These are phyloP conservation scores for Laupala kohalensis DNA, from an alignment of 1,140 invertebrate genomes.

Conservation along the genomic window DNA sequence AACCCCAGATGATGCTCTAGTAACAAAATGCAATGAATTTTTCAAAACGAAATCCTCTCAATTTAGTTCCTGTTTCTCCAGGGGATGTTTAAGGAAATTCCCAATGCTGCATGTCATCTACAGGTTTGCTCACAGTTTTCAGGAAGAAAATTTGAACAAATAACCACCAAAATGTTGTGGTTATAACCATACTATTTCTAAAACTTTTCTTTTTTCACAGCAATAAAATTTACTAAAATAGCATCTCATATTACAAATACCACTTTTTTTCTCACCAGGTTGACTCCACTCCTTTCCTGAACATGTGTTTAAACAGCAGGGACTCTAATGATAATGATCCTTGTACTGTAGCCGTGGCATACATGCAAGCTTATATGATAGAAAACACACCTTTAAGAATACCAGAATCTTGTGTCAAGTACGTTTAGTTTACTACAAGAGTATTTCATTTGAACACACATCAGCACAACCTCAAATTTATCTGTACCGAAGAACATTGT, in stretches of 20 bases:
- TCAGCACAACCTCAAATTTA: no score
- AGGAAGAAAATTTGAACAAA: no score
- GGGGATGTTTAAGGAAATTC: constrained; percentile 24
- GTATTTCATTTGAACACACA: no score
- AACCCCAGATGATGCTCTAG: not conserved
- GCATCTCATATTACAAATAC: no score
- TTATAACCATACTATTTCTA: no score
- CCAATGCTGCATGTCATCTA: constrained; percentile 17
- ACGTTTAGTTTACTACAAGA: no score
- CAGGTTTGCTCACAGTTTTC: constrained; percentile 46
- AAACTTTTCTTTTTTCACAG: no score
- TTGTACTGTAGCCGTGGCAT: constrained; percentile 62
- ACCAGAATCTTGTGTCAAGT: constrained; percentile 66
- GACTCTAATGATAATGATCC: constrained; percentile 35
- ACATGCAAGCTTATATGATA: constrained; percentile 58
- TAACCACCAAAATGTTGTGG: no score
- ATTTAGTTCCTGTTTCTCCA: constrained; percentile 52
- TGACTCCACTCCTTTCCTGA: constrained; percentile 42
- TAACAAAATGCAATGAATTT: constrained; percentile 46
- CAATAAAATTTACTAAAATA: no score
- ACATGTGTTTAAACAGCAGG: constrained; percentile 42
- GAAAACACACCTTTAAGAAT: constrained; percentile 61
- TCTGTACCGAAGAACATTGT: no score
- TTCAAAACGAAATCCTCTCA: constrained; percentile 59
- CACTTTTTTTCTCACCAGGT: constrained; percentile 26